Base-by-base conservation (phyloP, 2,797 vertebrate genomes). In the Dromococcyx pavoninus region DNA sequence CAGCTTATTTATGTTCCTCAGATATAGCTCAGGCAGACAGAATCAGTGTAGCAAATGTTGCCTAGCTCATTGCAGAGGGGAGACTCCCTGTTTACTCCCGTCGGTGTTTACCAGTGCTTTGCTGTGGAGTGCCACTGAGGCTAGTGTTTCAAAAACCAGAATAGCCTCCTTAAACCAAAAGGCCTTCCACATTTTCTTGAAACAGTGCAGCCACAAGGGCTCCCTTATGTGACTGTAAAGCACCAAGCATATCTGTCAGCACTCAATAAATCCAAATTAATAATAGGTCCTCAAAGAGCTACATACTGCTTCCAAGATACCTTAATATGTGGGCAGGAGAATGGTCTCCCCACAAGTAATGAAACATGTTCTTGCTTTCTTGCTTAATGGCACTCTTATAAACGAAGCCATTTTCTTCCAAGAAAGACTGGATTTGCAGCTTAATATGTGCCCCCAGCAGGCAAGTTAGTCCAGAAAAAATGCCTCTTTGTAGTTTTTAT, bases 231-330 rank as follows among this genome's bases (percentile, higher is more conserved):
- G 73, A 57, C 44, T 3, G 5, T 93, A 93, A 95, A 93, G 83
- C 13, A 39, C 62, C 74, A 79, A 2, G 11, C 64, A 57, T 44
- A 27, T 91, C 96, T 96, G 80, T 94, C 95, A 94, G 80, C 92
- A 94, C 95, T 88, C 86, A 86, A 87, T 94, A 96, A 96, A 95
- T 93, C 73, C 33, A 90, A 76, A 86, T 91, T 95, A 94, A 93
- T 95, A 94, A 95, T 93, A 86, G 65, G 85, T 73, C 91, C 89
- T 93, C 89, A 75, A 95, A 95, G 85, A 65, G 27, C 48, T 90
- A 60, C 83, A 81, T 74, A 86, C 57, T 84, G 30, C 60, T 93
- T 95, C 93, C 77, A 90, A 91, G 94, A 35, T 91, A 95, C 61
- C 80, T 79, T 76, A 57, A 51, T n/a, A 35, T 82, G 77, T 46